A percentile compares a stretch with the other conserved stretches of the same genome.
phyloP scores from a whole-genome alignment of 2,888 invertebrate genomes.

The Morpho achilles region DNA sequence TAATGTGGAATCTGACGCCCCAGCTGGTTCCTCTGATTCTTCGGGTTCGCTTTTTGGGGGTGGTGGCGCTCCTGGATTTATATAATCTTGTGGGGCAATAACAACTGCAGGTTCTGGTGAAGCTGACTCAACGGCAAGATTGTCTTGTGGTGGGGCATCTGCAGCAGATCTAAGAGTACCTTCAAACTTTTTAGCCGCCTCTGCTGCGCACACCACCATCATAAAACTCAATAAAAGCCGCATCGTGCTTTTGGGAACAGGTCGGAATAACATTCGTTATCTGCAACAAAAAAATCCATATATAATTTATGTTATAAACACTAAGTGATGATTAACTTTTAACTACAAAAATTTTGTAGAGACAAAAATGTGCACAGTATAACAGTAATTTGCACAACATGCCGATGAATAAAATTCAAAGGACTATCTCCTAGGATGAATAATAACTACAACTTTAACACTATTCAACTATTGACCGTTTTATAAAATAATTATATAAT shows the following conservation, averaged over 20 bases:
- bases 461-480: conserved; percentile 29
- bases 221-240: conserved; percentile 67
- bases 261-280: conserved; percentile 70
- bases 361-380: too few species aligned
- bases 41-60: conserved; percentile 36
- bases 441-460: too few species aligned
- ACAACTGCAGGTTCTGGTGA: conserved; percentile 67
- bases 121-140: conserved; percentile 65
- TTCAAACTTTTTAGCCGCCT: conserved; percentile 71
- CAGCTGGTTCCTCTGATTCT: conserved; percentile 29
- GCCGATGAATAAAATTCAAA: too few species aligned
- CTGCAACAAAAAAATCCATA: conserved; percentile 63
- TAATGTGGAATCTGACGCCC: conserved; percentile 30
- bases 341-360: too few species aligned
- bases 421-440: too few species aligned
- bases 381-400: too few species aligned
- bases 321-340: too few species aligned
- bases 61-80: conserved; percentile 62
- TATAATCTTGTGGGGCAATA: conserved; percentile 65
- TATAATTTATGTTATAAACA: too few species aligned
- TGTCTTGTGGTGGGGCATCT: conserved; percentile 72
- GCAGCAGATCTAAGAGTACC: conserved; percentile 69
- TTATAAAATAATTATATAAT: conserved; percentile 6
- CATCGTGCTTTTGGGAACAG: conserved; percentile 60
- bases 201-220: conserved; percentile 64